A percentile compares a stretch with the other conserved stretches of the same genome.
Evolutionary conservation across 2,113 vertebrate species (phyloP).

Genomic region (Pavo muticus): DNA sequence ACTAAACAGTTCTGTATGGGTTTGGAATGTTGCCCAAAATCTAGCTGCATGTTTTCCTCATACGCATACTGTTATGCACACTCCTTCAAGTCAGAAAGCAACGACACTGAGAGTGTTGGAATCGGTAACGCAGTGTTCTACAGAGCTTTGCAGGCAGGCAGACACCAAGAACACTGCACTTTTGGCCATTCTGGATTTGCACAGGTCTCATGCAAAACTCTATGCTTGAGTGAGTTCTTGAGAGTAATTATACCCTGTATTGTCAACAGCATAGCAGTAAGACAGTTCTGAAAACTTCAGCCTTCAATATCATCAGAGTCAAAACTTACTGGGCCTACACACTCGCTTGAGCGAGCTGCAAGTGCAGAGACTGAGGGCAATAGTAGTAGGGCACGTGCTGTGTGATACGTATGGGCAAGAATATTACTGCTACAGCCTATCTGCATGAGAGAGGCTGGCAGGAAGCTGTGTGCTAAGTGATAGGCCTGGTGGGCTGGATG

Average conservation of each 20-base stretch:
- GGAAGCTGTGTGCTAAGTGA: neutral
- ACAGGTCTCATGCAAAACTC: neutral
- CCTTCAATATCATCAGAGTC: neutral
- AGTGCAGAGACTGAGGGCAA: fast-evolving
- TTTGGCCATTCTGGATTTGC: neutral
- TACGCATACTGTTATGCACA: fast-evolving
- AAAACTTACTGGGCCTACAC: neutral
- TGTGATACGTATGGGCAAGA: neutral
- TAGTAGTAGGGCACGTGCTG: neutral
- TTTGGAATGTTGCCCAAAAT: neutral
- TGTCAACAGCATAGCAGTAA: neutral
- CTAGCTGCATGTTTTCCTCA: neutral
- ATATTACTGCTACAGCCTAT: neutral
- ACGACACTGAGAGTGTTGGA: neutral
- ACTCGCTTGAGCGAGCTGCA: neutral
- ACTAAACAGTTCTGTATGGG: neutral
- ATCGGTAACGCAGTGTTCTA: neutral
- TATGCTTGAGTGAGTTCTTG: neutral
- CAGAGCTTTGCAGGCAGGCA: neutral
- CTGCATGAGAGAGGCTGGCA: neutral
- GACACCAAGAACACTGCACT: neutral
- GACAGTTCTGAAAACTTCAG: neutral
- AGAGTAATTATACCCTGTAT: neutral
- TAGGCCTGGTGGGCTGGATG: neutral
- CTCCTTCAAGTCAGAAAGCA: neutral